Conservation (phyloP, 1,140 invertebrate genomes). For the Drosophila cardini region DNA sequence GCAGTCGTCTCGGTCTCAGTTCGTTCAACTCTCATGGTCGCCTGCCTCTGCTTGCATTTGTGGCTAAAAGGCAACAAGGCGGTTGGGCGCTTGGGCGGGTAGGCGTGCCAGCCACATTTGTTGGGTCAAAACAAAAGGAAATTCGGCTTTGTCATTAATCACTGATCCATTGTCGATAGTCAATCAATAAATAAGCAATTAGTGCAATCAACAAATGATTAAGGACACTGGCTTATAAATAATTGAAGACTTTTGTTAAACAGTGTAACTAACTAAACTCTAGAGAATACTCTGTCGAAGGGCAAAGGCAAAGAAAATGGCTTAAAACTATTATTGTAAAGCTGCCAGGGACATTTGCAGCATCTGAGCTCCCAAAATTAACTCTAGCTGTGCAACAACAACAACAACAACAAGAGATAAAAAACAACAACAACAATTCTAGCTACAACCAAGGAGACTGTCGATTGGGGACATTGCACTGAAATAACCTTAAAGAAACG, state of each 20-base stretch:
- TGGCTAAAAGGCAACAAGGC: conserved; percentile 10
- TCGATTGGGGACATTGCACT: conserved; percentile 80
- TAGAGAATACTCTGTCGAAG: conserved; percentile 61
- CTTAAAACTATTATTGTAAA: neutral
- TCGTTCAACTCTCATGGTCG: conserved; percentile 80
- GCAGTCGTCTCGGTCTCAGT: conserved; percentile 72
- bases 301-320: conserved; percentile 38
- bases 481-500: conserved; percentile 79
- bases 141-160: conserved; percentile 26
- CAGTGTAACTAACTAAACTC: conserved; percentile 16
- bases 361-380: conserved; percentile 70
- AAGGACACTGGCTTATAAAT: conserved; percentile 15
- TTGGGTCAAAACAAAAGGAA: neutral
- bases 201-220: conserved; percentile 18
- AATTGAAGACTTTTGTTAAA: neutral
- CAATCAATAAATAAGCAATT: conserved; percentile 30
- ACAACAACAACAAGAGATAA: conserved; percentile 12
- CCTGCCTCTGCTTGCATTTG: conserved; percentile 49
- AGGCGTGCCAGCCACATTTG: conserved; percentile 7
- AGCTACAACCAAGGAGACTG: conserved; percentile 62
- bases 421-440: conserved; percentile 43
- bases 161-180: neutral
- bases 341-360: conserved; percentile 55
- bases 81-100: too few relatives aligned
- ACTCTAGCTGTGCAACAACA: conserved; percentile 17